Evolutionary conservation across 2,797 vertebrate species (phyloP).

Genomic region (Xenopus petersii): DNA sequence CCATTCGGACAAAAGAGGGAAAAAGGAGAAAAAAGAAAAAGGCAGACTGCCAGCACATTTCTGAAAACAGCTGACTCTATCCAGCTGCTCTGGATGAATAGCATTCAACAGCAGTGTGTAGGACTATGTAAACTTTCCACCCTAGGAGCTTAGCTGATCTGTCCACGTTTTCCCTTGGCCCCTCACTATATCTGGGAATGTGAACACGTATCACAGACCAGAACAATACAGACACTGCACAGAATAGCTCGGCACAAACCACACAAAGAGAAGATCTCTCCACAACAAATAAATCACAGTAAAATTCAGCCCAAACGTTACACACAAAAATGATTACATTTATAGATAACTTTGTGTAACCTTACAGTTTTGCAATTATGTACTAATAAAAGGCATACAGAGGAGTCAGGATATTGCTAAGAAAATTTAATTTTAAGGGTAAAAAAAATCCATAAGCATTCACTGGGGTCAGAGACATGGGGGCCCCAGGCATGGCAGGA

Average conservation of each 20-base stretch:
- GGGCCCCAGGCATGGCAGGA: too few species aligned
- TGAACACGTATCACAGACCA: conserved; percentile 6
- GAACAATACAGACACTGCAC: conserved; percentile 5
- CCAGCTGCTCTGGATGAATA: conserved; percentile 32
- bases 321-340: too few species aligned
- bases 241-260: background rate
- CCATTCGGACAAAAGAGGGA: conserved; percentile 29
- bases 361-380: too few species aligned
- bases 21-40: conserved; percentile 9
- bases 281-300: too few species aligned
- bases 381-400: too few species aligned
- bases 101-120: conserved; percentile 9
- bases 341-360: too few species aligned
- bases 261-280: too few species aligned
- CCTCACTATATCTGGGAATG: background rate
- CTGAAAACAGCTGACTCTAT: conserved; percentile 38
- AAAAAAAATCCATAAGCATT: too few species aligned
- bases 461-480: too few species aligned
- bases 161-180: conserved; percentile 18
- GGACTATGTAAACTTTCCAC: conserved; percentile 1
- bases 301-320: too few species aligned
- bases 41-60: conserved; percentile 39
- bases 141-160: conserved; percentile 11
- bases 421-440: too few species aligned
- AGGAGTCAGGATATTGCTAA: too few species aligned